Base-by-base conservation (phyloP, 2,888 invertebrate species). In the Cylloceria caligata region DNA sequence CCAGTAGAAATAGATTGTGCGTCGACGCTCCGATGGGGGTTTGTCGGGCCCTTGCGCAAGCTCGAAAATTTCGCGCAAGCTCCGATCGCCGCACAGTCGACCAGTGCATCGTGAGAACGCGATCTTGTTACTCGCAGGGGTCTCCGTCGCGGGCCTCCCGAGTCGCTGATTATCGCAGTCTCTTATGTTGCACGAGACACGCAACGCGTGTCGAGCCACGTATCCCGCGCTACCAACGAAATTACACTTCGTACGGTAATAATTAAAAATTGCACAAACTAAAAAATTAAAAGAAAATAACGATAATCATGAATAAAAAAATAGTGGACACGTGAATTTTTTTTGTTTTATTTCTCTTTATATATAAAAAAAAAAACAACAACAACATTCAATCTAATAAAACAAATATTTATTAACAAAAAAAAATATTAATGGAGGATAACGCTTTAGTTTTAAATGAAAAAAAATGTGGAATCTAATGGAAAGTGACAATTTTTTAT, bases 11-110 rank as follows among this genome's bases (percentile, higher is more conserved):
- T 83, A 67, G 75, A 83, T 79, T 76, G 82, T 73, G 79, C 82
- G 82, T 83, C 79, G 76, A 79, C 72, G 67, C 67, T 83, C 72
- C 76, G 21, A 36, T 42, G 42, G 60, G 45, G 57, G 30, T 11
- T 42, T n/a, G 5, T 3, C 34, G 42, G 27, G 39, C 62, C 42
- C 64, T 57, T 52, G 86, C 86, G 86, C 86, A 86, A 86, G 83
- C 84, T 83, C 86, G 81, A 73, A 69, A 82, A 82, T 77, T 83
- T 79, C 81, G 84, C 84, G 86, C 86, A 86, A 83, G 81, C 86
- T 84, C 84, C 77, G 72, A 83, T 60, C 68, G 72, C 75, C 42
- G 55, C 39, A 62, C 62, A 55, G 62, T 76, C 82, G 36, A 9
- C 60, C 60, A 83, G 82, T 83, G 60, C 79, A 72, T 79, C 79